Evolutionary conservation across 2,113 vertebrate genomes (phyloP).

Genomic region (Prionailurus viverrinus): DNA sequence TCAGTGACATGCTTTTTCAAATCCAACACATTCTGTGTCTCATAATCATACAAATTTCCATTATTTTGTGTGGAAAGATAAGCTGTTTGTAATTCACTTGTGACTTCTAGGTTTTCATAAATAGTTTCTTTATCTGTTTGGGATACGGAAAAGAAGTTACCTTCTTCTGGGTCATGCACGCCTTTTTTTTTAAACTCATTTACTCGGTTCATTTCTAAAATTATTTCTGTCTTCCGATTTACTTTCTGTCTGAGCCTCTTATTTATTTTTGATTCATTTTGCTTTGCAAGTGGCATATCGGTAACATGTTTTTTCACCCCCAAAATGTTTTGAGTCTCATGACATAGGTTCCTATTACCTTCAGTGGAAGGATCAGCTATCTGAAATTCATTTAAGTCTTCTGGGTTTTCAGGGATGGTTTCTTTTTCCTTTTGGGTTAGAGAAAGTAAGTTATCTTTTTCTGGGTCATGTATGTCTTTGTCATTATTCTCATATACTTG

Average conservation of each 20-base stretch:
- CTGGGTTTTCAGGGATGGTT: conserved; percentile 39
- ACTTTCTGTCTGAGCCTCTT: conserved; percentile 43
- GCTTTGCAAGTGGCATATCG: conserved; percentile 41
- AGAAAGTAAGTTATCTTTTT: conserved; percentile 36
- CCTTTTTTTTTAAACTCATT: conserved; percentile 45
- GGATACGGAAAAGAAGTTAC: conserved; percentile 35
- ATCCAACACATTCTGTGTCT: conserved; percentile 30
- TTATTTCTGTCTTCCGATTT: conserved; percentile 61
- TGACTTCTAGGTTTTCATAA: conserved; percentile 58
- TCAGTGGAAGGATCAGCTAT: conserved; percentile 39
- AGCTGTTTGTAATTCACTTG: conserved; percentile 66
- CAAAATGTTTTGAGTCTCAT: conserved; percentile 26
- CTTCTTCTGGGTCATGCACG: conserved; percentile 25
- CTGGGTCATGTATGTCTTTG: conserved; percentile 17
- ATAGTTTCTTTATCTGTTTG: conserved; percentile 62
- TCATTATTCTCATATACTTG: conserved; percentile 16
- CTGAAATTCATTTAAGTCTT: conserved; percentile 35
- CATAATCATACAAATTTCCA: conserved; percentile 48
- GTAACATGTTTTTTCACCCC: conserved; percentile 49
- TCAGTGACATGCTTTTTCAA: conserved; percentile 53
- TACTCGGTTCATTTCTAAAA: conserved; percentile 72
- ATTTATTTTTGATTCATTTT: conserved; percentile 55
- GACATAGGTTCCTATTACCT: conserved; percentile 5
- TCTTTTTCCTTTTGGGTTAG: conserved; percentile 48
- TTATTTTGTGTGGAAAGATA: conserved; percentile 61